Percentiles rank a stretch among this genome's conserved stretches.
phyloP scores from a whole-genome alignment of 1,140 invertebrate genomes.

The Lepeophtheirus salmonis region DNA sequence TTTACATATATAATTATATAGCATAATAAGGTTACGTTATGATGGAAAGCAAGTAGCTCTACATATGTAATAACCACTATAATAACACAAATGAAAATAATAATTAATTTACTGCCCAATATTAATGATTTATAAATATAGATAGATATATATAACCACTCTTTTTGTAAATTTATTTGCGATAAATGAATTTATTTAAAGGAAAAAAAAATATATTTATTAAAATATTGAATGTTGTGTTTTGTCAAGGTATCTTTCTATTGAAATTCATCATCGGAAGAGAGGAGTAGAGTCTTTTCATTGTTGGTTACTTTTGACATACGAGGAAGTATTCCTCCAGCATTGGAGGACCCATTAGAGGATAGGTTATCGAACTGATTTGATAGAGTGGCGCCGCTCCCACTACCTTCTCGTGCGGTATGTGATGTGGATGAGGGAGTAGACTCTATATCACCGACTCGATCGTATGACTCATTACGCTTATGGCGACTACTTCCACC shows the following conservation, averaged over 20 bases:
- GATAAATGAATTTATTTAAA: background rate
- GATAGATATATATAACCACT: background rate
- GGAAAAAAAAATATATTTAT: background rate
- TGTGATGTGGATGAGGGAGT: constrained; percentile 18
- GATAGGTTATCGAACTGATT: too few relatives aligned
- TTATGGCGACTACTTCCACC: constrained; percentile 7
- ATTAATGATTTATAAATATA: background rate
- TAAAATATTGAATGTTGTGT: background rate
- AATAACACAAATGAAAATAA: too few relatives aligned
- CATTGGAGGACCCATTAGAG: too few relatives aligned
- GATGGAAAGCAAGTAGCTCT: too few relatives aligned
- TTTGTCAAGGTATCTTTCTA: too few relatives aligned
- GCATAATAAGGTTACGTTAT: too few relatives aligned
- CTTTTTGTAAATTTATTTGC: background rate
- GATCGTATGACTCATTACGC: background rate
- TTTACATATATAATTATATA: too few relatives aligned
- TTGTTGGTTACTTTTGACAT: constrained; percentile 42
- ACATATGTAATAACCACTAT: too few relatives aligned
- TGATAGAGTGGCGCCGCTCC: background rate
- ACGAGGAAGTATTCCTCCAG: constrained; percentile 11
- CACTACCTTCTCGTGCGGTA: constrained; percentile 7
- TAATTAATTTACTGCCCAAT: background rate
- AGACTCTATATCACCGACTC: constrained; percentile 7
- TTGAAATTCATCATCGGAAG: constrained; percentile 91
- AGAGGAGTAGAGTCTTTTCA: constrained; percentile 86